Conservation (phyloP, 2,797 vertebrate species). For the Rallus crepitans region DNA sequence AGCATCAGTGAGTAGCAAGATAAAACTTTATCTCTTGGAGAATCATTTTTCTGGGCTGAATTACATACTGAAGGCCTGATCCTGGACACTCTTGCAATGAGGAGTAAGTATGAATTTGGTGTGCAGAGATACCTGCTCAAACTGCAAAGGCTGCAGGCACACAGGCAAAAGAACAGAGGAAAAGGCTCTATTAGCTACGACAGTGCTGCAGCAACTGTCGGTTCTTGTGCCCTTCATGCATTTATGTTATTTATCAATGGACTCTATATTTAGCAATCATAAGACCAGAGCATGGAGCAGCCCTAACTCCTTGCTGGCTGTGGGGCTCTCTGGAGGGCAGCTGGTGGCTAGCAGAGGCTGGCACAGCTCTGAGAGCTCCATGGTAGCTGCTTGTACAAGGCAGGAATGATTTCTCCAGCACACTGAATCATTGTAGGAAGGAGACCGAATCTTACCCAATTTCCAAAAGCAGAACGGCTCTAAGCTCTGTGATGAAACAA, state of each 20-base stretch:
- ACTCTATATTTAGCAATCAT: constrained; percentile 13
- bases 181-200: background rate
- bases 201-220: background rate
- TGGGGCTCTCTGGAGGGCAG: background rate
- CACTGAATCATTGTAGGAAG: constrained; percentile 54
- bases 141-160: background rate
- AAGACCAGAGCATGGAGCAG: background rate
- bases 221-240: background rate
- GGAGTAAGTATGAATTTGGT: background rate
- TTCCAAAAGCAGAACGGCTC: constrained; percentile 38
- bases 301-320: background rate
- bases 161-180: background rate
- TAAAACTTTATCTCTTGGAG: background rate
- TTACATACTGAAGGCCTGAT: background rate
- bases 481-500: constrained; percentile 27
- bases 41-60: background rate
- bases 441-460: constrained; percentile 45
- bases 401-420: constrained; percentile 21
- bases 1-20: background rate
- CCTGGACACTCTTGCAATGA: background rate
- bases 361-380: background rate
- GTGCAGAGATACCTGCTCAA: background rate
- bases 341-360: constrained; percentile 8
- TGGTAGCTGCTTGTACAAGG: background rate
- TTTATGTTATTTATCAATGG: constrained; percentile 37